A percentile compares a stretch with the other conserved stretches of the same genome.
phyloP scores from a whole-genome alignment of 2,113 vertebrate species.

The Rhinopithecus roxellana region DNA sequence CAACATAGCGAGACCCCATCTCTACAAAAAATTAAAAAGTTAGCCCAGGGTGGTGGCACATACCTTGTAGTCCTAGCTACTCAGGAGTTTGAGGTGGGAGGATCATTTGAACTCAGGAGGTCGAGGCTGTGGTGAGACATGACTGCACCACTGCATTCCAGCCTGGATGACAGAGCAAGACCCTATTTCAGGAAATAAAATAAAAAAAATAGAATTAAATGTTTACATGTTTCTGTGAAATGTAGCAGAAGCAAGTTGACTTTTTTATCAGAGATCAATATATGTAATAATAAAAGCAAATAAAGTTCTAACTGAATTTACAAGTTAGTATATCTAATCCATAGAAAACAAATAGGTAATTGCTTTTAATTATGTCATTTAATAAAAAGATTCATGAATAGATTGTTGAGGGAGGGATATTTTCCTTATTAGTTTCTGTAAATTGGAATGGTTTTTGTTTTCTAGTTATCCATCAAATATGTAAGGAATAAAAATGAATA shows the following conservation, averaged over 20 bases:
- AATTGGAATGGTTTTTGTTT: conserved; percentile 14
- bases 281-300: conserved; percentile 35
- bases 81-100: no score
- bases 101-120: no score
- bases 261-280: neutral
- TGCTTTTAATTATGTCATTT: conserved; percentile 34
- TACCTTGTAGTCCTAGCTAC: no score
- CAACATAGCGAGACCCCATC: no score
- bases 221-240: conserved; percentile 51
- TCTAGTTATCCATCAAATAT: neutral
- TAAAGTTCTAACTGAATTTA: neutral
- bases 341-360: neutral
- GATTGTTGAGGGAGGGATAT: neutral
- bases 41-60: no score
- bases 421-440: conserved; percentile 2
- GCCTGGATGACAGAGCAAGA: no score
- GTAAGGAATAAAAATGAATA: conserved; percentile 24
- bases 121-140: no score
- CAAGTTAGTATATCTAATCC: neutral
- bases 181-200: no score
- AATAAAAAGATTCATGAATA: neutral
- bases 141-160: no score
- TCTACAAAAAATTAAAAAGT: no score
- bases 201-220: neutral
- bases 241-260: neutral